Conservation (phyloP, 2,888 invertebrate species). For the Drosophila robusta region DNA sequence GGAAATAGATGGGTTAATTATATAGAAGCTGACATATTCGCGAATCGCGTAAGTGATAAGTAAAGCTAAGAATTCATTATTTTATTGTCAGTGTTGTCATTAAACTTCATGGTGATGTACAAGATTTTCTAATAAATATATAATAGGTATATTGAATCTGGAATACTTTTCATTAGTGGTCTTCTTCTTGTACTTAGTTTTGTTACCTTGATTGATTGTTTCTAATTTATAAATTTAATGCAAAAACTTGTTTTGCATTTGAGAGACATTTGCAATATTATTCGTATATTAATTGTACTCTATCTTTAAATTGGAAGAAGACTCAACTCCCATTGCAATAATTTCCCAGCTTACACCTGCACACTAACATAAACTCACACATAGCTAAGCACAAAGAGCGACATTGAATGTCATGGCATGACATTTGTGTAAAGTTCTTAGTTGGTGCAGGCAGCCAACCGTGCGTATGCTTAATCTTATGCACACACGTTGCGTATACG, state of each 20-base stretch:
- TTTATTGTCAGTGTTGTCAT: too few species aligned
- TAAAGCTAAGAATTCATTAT: too few species aligned
- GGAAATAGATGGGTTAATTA: too few species aligned
- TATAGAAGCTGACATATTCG: too few species aligned
- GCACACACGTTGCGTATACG: constrained; percentile 63
- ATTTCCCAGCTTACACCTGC: constrained; percentile 32
- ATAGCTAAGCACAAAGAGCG: constrained; percentile 1
- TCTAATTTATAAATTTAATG: constrained; percentile 37
- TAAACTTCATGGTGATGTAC: too few species aligned
- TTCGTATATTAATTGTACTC: constrained; percentile 46
- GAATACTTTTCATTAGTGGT: neutral
- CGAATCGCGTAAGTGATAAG: too few species aligned
- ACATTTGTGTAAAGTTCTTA: constrained; percentile 47
- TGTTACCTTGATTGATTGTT: constrained; percentile 35
- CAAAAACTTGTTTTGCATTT: constrained; percentile 22
- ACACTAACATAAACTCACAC: constrained; percentile 6
- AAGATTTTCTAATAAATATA: too few species aligned
- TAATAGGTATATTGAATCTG: too few species aligned
- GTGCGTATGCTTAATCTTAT: constrained; percentile 75
- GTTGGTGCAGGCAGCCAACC: constrained; percentile 42
- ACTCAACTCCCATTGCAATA: constrained; percentile 3
- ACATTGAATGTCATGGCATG: constrained; percentile 43
- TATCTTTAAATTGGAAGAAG: constrained; percentile 19
- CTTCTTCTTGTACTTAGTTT: neutral
- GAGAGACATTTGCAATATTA: constrained; percentile 24